Evolutionary conservation across 2,113 vertebrate species (phyloP), one percentile per base, ranked within the genome.

Genomic region (human (Homo sapiens)): DNA sequence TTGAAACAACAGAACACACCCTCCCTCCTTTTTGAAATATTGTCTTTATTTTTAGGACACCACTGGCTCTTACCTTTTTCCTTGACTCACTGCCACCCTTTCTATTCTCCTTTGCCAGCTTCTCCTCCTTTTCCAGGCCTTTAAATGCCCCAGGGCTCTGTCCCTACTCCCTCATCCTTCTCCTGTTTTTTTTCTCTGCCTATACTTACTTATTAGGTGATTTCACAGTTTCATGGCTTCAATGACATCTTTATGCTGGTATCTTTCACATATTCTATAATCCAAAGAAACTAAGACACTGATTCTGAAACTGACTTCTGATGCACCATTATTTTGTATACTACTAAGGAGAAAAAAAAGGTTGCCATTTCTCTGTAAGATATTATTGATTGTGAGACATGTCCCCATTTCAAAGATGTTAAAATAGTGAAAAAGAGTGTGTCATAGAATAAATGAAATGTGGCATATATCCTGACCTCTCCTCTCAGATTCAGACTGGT

Each of bases 31-130:
- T 61, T 13, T 73, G 38, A 88, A 94, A 78, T 66, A 84, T 59
- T 25, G 90, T 95, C 23, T 68, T 84, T 64, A 55, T 96, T 97
- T 96, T 86, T 25, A 88, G 50, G 23, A 68, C 4, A 83, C 12
- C n/a, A 8, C 22, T 73, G 48, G 3, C 85, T 80, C 5, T 22
- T 72, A 79, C 13, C 0, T 23, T 59, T 55, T 52, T 75, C 30
- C 52, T 6, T 52, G 23, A 30, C 43, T 93, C 45, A 52, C 30
- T 76, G 22, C 14, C n/a, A 55, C 20, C 10, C 5, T 84, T 89
- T 96, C 55, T 8, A 83, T 86, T 93, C 32, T 70, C 23, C 32
- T 55, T 90, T 92, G 13, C 50, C 35, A 89, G 6, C 2, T 0
- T 38, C 4, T 79, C 17, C 12, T 61, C 13, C 61, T 84, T 70